Evolutionary conservation across 2,113 vertebrate genomes (phyloP).

Genomic region (Nematolebias whitei): DNA sequence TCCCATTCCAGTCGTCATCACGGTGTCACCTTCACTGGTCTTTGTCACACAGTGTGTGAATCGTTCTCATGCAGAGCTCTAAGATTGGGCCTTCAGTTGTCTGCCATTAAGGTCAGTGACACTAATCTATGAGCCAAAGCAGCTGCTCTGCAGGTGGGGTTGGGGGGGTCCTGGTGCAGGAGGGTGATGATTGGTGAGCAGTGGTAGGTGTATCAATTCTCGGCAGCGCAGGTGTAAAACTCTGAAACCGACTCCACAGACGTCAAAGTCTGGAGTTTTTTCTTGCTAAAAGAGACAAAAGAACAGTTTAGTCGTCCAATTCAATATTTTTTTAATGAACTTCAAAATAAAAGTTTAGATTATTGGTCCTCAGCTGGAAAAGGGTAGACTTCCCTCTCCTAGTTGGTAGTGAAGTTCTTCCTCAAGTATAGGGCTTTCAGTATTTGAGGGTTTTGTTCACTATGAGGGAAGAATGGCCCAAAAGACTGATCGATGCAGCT

Average conservation of each 20-base stretch:
- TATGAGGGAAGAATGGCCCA: too few relatives aligned
- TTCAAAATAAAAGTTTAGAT: too few relatives aligned
- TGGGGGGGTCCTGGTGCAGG: not conserved
- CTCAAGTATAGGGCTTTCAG: too few relatives aligned
- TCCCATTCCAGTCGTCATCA: not conserved
- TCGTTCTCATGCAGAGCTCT: slow-evolving; percentile 29
- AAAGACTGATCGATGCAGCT: too few relatives aligned
- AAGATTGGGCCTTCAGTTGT: slow-evolving; percentile 34
- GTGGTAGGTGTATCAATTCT: not conserved
- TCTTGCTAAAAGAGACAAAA: not conserved
- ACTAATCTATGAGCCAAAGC: slow-evolving; percentile 16
- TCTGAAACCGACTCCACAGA: slow-evolving; percentile 4
- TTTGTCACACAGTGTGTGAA: slow-evolving; percentile 32
- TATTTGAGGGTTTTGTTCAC: too few relatives aligned
- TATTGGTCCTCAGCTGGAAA: too few relatives aligned
- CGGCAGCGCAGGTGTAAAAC: slow-evolving; percentile 7
- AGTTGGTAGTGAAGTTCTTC: too few relatives aligned
- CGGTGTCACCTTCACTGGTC: slow-evolving; percentile 48
- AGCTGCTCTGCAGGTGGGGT: not conserved
- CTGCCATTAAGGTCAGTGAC: slow-evolving; percentile 36
- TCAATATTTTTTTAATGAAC: too few relatives aligned
- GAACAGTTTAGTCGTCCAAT: not conserved
- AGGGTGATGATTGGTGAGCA: slow-evolving; percentile 27
- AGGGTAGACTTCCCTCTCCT: too few relatives aligned
- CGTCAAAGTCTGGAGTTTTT: slow-evolving; percentile 3